Conservation (phyloP, 2,113 vertebrate species). For the Vimba vimba region DNA sequence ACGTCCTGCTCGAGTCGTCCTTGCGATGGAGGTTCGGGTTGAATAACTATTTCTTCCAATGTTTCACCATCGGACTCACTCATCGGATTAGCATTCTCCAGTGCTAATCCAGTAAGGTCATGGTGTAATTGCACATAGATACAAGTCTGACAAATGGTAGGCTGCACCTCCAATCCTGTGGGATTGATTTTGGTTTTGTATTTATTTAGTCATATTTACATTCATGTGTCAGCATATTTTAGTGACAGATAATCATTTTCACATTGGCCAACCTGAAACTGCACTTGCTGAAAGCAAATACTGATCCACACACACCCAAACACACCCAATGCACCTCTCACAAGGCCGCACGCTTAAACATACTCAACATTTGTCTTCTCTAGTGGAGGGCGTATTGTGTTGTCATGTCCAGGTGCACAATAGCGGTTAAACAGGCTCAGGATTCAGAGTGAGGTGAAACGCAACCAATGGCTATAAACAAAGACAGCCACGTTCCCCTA, state of each 20-base stretch:
- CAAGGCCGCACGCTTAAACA: slow-evolving; percentile 24
- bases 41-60: too few species aligned
- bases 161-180: background rate
- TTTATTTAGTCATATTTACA: slow-evolving; percentile 20
- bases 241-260: slow-evolving; percentile 29
- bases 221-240: slow-evolving; percentile 21
- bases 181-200: slow-evolving; percentile 25
- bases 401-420: slow-evolving; percentile 22
- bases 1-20: too few species aligned
- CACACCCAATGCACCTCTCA: slow-evolving; percentile 57
- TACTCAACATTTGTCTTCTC: slow-evolving; percentile 29
- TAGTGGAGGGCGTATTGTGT: slow-evolving; percentile 43
- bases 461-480: slow-evolving; percentile 39
- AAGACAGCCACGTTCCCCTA: slow-evolving; percentile 20
- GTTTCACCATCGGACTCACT: too few species aligned
- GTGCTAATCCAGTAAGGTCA: background rate
- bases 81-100: background rate
- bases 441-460: slow-evolving; percentile 19
- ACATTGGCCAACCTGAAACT: slow-evolving; percentile 37
- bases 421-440: slow-evolving; percentile 30
- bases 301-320: slow-evolving; percentile 41
- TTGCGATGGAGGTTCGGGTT: too few species aligned
- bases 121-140: background rate
- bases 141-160: background rate
- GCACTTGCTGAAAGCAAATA: slow-evolving; percentile 23